Evolutionary conservation across 2,888 invertebrate genomes (phyloP).

Genomic region (Drosophila macrothrix): DNA sequence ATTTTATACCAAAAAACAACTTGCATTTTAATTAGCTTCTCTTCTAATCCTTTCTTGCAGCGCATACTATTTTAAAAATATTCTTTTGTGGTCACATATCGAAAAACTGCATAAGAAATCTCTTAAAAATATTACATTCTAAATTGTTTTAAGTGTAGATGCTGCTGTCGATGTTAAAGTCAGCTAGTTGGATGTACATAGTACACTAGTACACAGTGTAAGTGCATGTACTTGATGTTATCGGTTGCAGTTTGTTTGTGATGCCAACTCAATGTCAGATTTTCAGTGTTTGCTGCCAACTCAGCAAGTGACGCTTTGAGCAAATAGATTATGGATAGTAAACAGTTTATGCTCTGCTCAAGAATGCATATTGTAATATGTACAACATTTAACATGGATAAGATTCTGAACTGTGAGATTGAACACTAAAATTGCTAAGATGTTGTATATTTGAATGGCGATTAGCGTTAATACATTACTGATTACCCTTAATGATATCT

Average conservation of each 20-base stretch:
- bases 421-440: too few species aligned
- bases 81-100: not conserved
- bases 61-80: not conserved
- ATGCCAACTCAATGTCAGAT: constrained; percentile 50
- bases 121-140: not conserved
- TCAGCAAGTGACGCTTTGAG: constrained; percentile 31
- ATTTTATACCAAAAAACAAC: not conserved
- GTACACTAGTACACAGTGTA: constrained; percentile 3
- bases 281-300: constrained; percentile 16
- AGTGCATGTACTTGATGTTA: constrained; percentile 40
- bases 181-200: not conserved
- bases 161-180: constrained; percentile 1
- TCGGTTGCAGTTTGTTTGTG: constrained; percentile 42
- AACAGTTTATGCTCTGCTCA: constrained; percentile 9
- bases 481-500: too few species aligned
- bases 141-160: not conserved
- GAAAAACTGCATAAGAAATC: not conserved
- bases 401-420: not conserved
- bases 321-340: constrained; percentile 24
- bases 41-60: not conserved
- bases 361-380: not conserved
- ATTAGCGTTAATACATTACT: not conserved
- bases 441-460: not conserved
- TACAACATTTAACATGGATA: not conserved
- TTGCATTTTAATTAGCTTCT: not conserved